Evolutionary conservation across 2,888 invertebrate genomes (phyloP).

Genomic region (Arge pagana): DNA sequence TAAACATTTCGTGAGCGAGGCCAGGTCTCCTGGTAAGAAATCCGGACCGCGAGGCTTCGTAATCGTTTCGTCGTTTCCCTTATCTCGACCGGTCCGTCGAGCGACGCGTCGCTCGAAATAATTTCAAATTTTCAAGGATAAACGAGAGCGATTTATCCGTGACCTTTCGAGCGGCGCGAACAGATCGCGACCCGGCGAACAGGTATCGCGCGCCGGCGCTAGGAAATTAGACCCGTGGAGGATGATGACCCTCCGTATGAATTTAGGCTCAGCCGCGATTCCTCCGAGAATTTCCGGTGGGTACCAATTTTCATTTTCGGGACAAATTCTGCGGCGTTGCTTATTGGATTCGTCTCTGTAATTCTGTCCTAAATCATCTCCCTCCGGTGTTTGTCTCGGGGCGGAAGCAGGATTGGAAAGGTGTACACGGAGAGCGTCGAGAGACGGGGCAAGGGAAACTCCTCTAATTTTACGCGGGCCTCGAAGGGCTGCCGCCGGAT

Average conservation of each 20-base stretch:
- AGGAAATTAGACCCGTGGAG: too few species aligned
- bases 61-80: not conserved
- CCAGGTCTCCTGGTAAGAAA: slow-evolving; percentile 18
- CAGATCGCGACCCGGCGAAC: too few species aligned
- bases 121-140: too few species aligned
- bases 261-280: too few species aligned
- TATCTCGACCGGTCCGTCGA: slow-evolving; percentile 7
- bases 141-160: too few species aligned
- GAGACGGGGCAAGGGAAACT: not conserved
- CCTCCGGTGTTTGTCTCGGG: slow-evolving; percentile 19
- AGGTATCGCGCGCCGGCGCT: too few species aligned
- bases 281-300: too few species aligned
- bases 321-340: slow-evolving; percentile 22
- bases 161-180: too few species aligned
- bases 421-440: slow-evolving; percentile 4
- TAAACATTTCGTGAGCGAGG: slow-evolving; percentile 21
- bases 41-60: not conserved
- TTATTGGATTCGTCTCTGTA: slow-evolving; percentile 20
- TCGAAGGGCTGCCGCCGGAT: slow-evolving; percentile 51
- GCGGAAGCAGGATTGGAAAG: slow-evolving; percentile 21
- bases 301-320: slow-evolving; percentile 18
- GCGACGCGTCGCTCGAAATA: too few species aligned
- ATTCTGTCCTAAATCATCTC: slow-evolving; percentile 18
- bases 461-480: slow-evolving; percentile 52
- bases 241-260: too few species aligned